Percentiles rank a stretch among this genome's conserved stretches.
These are phyloP conservation scores for Egretta garzetta DNA, from an alignment of 2,113 vertebrate species.

Conservation along the genomic window DNA sequence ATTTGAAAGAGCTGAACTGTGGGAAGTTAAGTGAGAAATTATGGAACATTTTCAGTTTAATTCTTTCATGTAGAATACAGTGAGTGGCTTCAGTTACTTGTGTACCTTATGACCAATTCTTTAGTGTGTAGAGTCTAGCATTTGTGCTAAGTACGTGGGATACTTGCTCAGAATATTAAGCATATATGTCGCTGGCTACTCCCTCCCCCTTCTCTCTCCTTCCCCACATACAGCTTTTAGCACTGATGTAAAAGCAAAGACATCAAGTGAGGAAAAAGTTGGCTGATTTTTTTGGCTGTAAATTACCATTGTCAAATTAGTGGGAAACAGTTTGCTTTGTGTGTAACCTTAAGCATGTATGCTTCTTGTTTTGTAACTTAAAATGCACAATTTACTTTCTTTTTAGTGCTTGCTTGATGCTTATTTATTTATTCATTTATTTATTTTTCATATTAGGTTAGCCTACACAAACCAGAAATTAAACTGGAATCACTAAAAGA, in stretches of 20 bases:
- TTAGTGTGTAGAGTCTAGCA: not conserved
- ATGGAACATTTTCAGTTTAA: not conserved
- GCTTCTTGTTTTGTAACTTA: not conserved
- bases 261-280: not conserved
- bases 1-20: not conserved
- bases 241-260: not conserved
- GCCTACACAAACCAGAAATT: constrained; percentile 91
- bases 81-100: not conserved
- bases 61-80: not conserved
- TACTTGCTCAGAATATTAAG: not conserved
- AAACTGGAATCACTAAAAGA: constrained; percentile 92
- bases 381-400: not conserved
- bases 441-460: constrained; percentile 77
- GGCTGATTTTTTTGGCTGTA: not conserved
- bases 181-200: not conserved
- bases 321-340: not conserved
- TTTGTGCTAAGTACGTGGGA: not conserved
- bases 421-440: not conserved
- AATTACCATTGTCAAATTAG: not conserved
- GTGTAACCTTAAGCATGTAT: not conserved
- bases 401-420: not conserved
- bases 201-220: not conserved
- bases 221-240: not conserved
- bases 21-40: not conserved
- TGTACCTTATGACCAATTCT: not conserved